Evolutionary conservation across 2,113 vertebrate genomes (phyloP), one percentile per base, ranked within the genome.

Genomic region (Chloropsis hardwickii): DNA sequence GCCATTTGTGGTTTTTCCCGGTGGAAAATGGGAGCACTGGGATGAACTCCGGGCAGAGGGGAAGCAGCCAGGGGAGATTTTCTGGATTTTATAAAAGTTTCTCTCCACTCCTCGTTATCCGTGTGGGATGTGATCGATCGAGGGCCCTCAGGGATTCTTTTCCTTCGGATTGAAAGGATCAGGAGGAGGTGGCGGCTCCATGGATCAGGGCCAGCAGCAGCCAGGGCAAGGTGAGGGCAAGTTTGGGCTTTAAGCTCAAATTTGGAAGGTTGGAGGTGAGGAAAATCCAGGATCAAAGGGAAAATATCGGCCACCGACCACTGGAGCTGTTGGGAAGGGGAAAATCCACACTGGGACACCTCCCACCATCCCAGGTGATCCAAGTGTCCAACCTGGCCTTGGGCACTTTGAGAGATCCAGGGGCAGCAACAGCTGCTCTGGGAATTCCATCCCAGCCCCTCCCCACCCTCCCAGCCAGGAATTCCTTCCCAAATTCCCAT

Each of bases 221-320:
- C 33, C 16, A 78, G 27, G 37, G 44, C 37, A 62, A 48, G 14
- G 21, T 10, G 71, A 60, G 35, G 24, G 20, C 13, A 71, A 42
- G 20, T 42, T 35, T 44, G 40, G 65, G 50, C 8, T 45, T 79
- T 40, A 27, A 69, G 27, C 25, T 71, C 14, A 5, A 3, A 11
- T 79, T 58, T 12, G 57, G 33, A 39, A 54, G 5, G 27, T 25
- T 73, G 69, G 37, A 35, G 27, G 8, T 42, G 40, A 73, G 2
- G 14, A 70, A 89, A 3, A 5, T 1, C 14, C 14, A 1, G 25
- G 23, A 28, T 54, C 14, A 2, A 2, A 29, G 23, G 67, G 56
- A 53, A 24, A 29, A 58, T 50, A 23, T 53, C 1, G 13, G n/a
- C 10, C 25, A 6, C 10, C 5, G 16, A 3, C 3, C 6, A 2